Evolutionary conservation across 1,140 invertebrate species (phyloP), one percentile per base, ranked within the genome.

Genomic region (Drosophila pandora): DNA sequence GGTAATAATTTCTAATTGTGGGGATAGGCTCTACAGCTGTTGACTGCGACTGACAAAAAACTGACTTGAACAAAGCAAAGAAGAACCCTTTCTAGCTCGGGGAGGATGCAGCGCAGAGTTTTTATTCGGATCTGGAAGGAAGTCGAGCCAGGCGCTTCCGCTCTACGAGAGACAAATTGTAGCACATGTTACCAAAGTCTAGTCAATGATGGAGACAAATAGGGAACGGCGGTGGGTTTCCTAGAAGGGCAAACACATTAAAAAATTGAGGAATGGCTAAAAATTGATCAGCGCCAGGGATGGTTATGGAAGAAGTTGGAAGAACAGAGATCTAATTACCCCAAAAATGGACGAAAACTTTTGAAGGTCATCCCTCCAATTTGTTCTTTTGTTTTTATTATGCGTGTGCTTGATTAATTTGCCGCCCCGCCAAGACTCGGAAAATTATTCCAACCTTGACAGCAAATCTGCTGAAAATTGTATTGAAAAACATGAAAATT

Each of bases 1-100:
- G 79, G 83, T 88, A 88, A 88, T 88, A 88, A 88, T 87, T 87
- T 87, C 83, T 87, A 87, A 87, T 88, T 77, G 74, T 68, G 49
- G 68, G 69, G 56, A 73, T 52, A 17, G 52, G 32, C 49, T 32
- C 64, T 28, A 58, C 81, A 84, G 62, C 76, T 80, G 76, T 68
- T 65, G 30, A 54, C 41, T 23, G 45, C 32, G 32, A 28, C 34
- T 12, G 34, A 37, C 34, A 37, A 37, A 37, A 32, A 32, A 32
- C 32, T 10, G 32, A 32, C 2, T 32, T 8, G 32, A 28, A 28
- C 25, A 28, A 28, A 28, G 25, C 5, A 6, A 6, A 28, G 25
- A 32, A 48, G 45, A 47, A 39, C 58, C 63, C 62, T 69, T 60
- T 21, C 41, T 43, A 7, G 41, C 2, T 12, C 41, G 41, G 41